Conservation (phyloP, 2,888 invertebrate species). For the Euzetes globulus region DNA sequence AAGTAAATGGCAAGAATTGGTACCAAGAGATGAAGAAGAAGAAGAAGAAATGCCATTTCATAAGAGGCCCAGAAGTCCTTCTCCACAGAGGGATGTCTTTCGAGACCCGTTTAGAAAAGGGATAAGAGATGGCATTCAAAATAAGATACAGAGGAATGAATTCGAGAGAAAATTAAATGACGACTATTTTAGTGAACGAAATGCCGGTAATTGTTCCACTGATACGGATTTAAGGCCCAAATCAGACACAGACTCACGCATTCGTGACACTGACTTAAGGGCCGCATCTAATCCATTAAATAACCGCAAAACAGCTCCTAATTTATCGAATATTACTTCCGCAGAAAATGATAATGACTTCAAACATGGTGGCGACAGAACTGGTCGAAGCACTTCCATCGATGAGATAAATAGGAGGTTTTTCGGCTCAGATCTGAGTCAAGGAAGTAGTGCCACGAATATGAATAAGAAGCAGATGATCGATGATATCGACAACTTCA, state of each 20-base stretch:
- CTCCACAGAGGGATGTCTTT: neutral
- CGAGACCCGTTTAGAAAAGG: neutral
- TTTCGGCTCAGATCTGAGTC: neutral
- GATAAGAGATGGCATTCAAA: neutral
- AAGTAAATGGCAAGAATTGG: neutral
- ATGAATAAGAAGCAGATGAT: neutral
- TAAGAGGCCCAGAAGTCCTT: neutral
- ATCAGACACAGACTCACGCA: neutral
- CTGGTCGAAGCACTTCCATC: too few species aligned
- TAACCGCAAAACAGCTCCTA: neutral
- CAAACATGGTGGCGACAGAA: neutral
- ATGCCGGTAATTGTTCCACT: neutral
- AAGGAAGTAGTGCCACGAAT: neutral
- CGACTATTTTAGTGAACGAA: neutral
- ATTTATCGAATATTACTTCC: neutral
- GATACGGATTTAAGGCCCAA: neutral
- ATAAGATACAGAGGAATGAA: neutral
- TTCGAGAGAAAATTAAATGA: neutral
- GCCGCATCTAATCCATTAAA: neutral
- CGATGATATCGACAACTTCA: neutral
- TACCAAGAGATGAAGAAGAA: too few species aligned
- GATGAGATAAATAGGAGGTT: too few species aligned
- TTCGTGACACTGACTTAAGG: neutral
- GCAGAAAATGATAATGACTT: neutral
- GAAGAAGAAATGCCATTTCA: neutral